Conservation (phyloP, 1,140 invertebrate genomes). For the Brachionus calyciflorus region DNA sequence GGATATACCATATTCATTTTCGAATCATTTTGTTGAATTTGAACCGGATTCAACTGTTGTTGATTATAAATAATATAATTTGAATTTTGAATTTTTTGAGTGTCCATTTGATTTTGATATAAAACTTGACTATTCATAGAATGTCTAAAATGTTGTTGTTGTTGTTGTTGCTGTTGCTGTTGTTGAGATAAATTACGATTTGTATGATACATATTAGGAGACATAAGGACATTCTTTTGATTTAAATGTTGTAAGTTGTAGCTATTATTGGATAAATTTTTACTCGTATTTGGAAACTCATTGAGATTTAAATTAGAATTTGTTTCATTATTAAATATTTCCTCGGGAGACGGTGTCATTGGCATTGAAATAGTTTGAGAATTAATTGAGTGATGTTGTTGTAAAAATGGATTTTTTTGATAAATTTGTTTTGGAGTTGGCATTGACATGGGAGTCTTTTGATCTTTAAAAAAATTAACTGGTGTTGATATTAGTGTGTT, state of each 20-base stretch:
- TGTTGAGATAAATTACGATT: too few species aligned
- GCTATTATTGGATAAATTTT: slow-evolving; percentile 2
- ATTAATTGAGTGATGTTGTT: slow-evolving; percentile 2
- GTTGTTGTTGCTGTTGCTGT: background rate
- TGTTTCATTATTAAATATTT: background rate
- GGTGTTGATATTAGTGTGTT: background rate
- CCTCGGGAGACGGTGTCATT: slow-evolving; percentile 29
- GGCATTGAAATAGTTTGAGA: slow-evolving; percentile 24
- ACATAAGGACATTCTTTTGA: slow-evolving; percentile 7
- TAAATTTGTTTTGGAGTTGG: background rate
- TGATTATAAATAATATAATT: background rate
- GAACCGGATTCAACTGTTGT: background rate
- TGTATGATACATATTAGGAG: background rate
- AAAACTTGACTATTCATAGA: background rate
- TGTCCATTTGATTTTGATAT: slow-evolving; percentile 8
- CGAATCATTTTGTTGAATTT: background rate
- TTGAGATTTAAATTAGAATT: background rate
- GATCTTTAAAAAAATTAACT: background rate
- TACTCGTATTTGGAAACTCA: slow-evolving; percentile 7
- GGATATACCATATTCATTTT: slow-evolving; percentile 10
- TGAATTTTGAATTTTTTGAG: slow-evolving; percentile 7
- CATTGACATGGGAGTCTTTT: background rate
- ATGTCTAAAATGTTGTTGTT: background rate
- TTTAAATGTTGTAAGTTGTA: too few species aligned
- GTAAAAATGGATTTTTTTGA: background rate